Conservation (phyloP, 92 coral and sea anemone species). For the Pocillopora grandis region DNA sequence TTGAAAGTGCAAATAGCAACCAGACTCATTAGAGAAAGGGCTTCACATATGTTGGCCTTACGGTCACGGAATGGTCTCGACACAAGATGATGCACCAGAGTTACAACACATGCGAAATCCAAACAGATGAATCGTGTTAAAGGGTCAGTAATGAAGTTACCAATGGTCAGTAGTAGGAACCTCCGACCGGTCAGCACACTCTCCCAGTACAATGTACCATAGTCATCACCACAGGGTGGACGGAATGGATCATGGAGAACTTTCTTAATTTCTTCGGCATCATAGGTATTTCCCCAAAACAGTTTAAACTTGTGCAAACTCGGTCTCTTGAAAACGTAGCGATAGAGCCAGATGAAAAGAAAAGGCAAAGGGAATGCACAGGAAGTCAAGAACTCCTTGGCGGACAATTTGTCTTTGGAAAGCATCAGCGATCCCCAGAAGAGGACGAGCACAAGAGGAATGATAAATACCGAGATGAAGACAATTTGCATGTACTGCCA, state of each 20-base stretch:
- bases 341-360: conserved; percentile 21
- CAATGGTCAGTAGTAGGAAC: conserved; percentile 31
- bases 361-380: conserved; percentile 36
- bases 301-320: too few relatives aligned
- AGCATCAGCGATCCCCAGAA: conserved; percentile 47
- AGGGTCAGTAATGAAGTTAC: conserved; percentile 34
- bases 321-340: not conserved
- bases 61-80: conserved; percentile 37
- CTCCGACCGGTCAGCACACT: conserved; percentile 52
- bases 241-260: conserved; percentile 54
- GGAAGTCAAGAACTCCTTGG: conserved; percentile 38
- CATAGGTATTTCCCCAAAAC: not conserved
- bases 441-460: conserved; percentile 45
- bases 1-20: conserved; percentile 29
- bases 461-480: conserved; percentile 23
- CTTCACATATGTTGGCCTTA: conserved; percentile 41
- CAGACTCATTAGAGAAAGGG: conserved; percentile 36
- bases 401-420: conserved; percentile 29
- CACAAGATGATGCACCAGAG: conserved; percentile 36
- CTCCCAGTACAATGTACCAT: conserved; percentile 53
- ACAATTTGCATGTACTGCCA: conserved; percentile 45
- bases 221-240: not conserved
- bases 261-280: conserved; percentile 18
- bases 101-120: conserved; percentile 21
- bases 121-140: conserved; percentile 29